phyloP scores from a whole-genome alignment of 2,113 vertebrate genomes.

The Hirundichthys speculiger region DNA sequence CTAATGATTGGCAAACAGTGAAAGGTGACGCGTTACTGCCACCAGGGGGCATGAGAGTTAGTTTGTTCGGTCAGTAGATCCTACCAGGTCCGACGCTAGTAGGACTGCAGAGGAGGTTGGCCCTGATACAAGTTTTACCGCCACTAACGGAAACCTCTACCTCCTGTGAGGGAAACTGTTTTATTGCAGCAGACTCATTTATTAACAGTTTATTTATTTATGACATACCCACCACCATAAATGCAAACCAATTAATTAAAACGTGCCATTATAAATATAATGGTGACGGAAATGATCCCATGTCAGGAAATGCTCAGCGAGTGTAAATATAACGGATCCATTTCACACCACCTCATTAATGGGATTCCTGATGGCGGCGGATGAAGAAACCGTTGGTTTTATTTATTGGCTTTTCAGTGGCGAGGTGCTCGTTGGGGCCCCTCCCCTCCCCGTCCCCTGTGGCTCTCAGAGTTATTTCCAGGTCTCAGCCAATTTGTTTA shows the following conservation, averaged over 20 bases:
- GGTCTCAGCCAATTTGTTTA: constrained; percentile 63
- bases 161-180: no score
- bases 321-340: constrained; percentile 18
- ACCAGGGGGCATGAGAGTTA: no score
- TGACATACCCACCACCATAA: background rate
- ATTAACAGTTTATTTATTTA: background rate
- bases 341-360: constrained; percentile 31
- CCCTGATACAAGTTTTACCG: no score
- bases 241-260: background rate
- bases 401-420: constrained; percentile 59
- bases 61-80: no score
- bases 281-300: constrained; percentile 11
- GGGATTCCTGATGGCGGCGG: constrained; percentile 54
- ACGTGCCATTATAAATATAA: background rate
- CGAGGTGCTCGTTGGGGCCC: constrained; percentile 15
- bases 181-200: no score
- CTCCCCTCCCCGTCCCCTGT: constrained; percentile 26
- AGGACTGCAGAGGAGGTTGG: no score
- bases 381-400: constrained; percentile 31
- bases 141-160: no score
- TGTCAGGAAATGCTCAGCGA: constrained; percentile 7
- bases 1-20: background rate
- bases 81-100: no score
- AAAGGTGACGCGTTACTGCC: background rate
- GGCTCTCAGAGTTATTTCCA: constrained; percentile 47